Base-by-base conservation (phyloP, 1,140 invertebrate genomes). In the Andrena cerasifolii region DNA sequence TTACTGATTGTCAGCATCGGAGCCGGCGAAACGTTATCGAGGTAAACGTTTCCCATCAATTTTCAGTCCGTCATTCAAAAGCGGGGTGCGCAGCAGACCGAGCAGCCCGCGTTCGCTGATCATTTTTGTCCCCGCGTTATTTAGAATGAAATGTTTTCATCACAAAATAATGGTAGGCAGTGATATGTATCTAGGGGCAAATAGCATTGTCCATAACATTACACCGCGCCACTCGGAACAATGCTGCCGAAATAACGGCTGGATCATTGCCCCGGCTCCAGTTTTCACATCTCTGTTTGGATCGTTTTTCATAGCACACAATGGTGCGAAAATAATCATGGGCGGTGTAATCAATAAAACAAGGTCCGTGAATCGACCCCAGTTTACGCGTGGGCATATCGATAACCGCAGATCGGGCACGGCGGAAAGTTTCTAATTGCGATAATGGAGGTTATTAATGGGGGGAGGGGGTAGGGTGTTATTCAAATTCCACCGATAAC, bases 41-140 rank as follows among this genome's bases (percentile, higher is more conserved):
- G 24, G 14, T 16, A 43, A 45, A 26, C 6, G 56, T 18, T 59
- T 59, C 36, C 26, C 43, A 63, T 45, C 36, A 45, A 63, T 45
- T 45, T 63, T 47, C 61, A 21, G 36, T 26, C n/a, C 14, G 36
- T 8, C 21, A 43, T 43, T 61, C 33, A 24, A 14, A 36, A 61
- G 21, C 36, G 18, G 58, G 18, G 36, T 14, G 58, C 6, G 18
- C 8, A 61, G 58, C 58, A 14, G 21, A 43, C 12, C 61, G 56
- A 63, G 16, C 28, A 71, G 65, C 56, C 28, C 62, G 53, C 56
- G 59, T 79, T 65, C 54, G 71, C 45, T 53, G 58, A 65, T 49
- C 66, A 78, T 77, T 75, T 80, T 80, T 58, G 74, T 47, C 47
- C 66, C 36, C n/a, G 54, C 59, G 74, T 77, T 77, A 80, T 80